phyloP scores from a whole-genome alignment of 1,140 invertebrate species.

The Polypedilum vanderplanki region DNA sequence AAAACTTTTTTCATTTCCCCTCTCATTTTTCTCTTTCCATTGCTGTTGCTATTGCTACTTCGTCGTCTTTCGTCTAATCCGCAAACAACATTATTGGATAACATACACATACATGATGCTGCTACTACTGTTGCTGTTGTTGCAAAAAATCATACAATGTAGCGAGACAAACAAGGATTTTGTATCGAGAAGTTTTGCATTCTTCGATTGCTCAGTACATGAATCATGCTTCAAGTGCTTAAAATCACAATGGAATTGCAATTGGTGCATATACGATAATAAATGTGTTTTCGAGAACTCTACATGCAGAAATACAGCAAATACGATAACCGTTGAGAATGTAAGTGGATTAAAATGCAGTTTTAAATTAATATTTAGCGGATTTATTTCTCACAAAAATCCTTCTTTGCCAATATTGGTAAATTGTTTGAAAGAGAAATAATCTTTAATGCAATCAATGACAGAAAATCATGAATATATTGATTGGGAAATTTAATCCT shows the following conservation, averaged over 20 bases:
- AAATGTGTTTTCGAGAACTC: conserved; percentile 83
- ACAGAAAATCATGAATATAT: no score
- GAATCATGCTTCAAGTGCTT: conserved; percentile 79
- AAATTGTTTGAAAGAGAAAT: no score
- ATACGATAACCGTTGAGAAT: conserved; percentile 75
- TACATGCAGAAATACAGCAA: conserved; percentile 63
- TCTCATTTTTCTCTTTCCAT: neutral
- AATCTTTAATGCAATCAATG: no score
- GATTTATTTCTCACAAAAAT: no score
- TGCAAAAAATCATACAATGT: no score
- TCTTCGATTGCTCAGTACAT: conserved; percentile 88
- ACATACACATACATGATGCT: no score
- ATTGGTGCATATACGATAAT: conserved; percentile 95
- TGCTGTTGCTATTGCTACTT: neutral
- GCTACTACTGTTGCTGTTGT: conserved; percentile 46
- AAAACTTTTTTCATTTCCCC: conserved; percentile 4
- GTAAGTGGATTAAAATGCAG: conserved; percentile 45
- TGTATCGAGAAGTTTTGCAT: conserved; percentile 86
- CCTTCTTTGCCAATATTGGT: no score
- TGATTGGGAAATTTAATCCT: no score
- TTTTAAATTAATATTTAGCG: no score
- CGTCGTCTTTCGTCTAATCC: neutral
- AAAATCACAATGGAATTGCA: conserved; percentile 82
- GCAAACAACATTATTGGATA: neutral
- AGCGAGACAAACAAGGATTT: conserved; percentile 90